Evolutionary conservation across 2,113 vertebrate genomes (phyloP).

Genomic region (Cervus canadensis): DNA sequence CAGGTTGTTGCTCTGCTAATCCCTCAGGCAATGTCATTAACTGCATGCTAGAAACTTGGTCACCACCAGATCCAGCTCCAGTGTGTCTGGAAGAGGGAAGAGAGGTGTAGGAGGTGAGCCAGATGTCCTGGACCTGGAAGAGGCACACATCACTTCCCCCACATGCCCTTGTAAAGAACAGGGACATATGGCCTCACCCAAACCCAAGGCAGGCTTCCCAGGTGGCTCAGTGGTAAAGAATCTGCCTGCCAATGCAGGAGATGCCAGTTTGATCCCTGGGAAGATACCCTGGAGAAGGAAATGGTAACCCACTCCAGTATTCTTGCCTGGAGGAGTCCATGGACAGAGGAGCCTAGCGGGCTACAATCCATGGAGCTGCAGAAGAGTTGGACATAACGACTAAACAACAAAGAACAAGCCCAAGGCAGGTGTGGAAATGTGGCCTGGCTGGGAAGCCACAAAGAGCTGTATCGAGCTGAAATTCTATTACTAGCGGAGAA

Average conservation of each 20-base stretch:
- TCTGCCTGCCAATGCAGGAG: not conserved
- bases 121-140: not conserved
- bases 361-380: not conserved
- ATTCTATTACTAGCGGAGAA: not conserved
- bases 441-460: not conserved
- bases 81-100: not conserved
- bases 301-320: not conserved
- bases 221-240: not conserved
- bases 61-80: not conserved
- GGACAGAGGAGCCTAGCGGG: not conserved
- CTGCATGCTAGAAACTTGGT: not conserved
- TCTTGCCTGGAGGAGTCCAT: not conserved
- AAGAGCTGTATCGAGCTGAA: not conserved
- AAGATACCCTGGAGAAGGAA: not conserved
- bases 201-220: not conserved
- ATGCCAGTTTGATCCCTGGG: not conserved
- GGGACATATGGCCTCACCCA: not conserved
- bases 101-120: not conserved
- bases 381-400: not conserved
- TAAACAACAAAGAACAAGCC: not conserved
- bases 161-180: not conserved
- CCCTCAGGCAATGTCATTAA: not conserved
- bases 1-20: not conserved
- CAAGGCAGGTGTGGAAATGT: not conserved
- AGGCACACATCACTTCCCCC: not conserved